phyloP scores from a whole-genome alignment of 2,113 vertebrate species.

The Orientallactaga bullata region DNA sequence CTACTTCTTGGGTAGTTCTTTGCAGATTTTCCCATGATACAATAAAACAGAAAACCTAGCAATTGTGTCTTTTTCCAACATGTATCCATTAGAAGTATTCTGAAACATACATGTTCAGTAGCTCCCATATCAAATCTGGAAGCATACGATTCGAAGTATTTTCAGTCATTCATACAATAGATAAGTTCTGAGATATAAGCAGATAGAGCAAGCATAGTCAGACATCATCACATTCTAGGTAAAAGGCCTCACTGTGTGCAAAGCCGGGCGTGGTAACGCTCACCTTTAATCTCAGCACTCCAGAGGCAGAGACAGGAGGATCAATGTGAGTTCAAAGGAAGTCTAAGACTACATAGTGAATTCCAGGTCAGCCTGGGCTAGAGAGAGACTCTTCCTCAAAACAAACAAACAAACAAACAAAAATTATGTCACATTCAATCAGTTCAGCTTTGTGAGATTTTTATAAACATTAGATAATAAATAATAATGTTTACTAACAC shows the following conservation, averaged over 20 bases:
- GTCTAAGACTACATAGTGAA: no score
- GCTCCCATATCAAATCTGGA: background rate
- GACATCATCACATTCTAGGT: background rate
- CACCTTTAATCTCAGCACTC: no score
- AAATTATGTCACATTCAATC: slow-evolving; percentile 6
- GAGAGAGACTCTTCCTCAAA: no score
- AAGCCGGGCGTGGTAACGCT: no score
- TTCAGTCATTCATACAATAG: background rate
- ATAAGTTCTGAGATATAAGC: background rate
- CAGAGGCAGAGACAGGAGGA: no score
- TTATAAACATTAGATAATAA: slow-evolving; percentile 22
- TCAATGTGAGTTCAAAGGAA: no score
- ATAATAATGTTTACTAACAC: background rate
- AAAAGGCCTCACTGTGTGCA: no score
- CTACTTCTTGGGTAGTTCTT: slow-evolving; percentile 9
- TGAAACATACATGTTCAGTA: background rate
- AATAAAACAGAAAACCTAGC: slow-evolving; percentile 14
- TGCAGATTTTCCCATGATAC: background rate
- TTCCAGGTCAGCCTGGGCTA: no score
- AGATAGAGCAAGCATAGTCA: background rate
- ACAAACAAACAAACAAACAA: no score
- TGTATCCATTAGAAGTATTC: background rate
- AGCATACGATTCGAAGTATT: background rate
- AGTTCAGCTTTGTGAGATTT: background rate
- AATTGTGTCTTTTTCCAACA: background rate